A percentile compares a stretch with the other conserved stretches of the same genome.
Conservation (phyloP, 2,888 invertebrate genomes). For the Eupithecia exiguata region DNA sequence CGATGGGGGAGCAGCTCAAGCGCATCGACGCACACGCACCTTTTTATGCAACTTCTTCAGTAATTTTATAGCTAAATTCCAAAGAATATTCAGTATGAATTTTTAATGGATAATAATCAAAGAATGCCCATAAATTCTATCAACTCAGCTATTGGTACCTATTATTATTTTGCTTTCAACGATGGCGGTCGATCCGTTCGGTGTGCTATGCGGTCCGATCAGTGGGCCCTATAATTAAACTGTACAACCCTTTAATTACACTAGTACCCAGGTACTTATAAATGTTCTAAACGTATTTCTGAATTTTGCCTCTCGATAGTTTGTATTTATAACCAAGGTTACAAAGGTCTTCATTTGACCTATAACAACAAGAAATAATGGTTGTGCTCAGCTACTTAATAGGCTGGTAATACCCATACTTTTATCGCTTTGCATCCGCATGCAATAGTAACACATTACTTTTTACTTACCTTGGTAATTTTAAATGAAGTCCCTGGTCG, state of each 20-base stretch:
- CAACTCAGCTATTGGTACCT: not conserved
- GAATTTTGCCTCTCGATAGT: not conserved
- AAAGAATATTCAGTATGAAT: conserved; percentile 13
- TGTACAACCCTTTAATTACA: not conserved
- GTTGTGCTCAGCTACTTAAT: not conserved
- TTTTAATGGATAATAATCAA: not conserved
- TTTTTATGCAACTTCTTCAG: conserved; percentile 42
- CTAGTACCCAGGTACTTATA: not conserved
- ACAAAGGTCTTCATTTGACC: conserved; percentile 6
- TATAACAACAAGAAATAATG: conserved; percentile 5
- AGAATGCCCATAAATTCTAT: not conserved
- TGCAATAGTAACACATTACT: not conserved
- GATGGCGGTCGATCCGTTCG: not conserved
- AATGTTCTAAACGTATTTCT: not conserved
- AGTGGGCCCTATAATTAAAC: not conserved
- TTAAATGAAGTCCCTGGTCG: not conserved
- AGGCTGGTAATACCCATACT: not conserved
- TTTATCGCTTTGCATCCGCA: not conserved
- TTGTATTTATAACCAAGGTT: not conserved
- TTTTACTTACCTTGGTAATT: not conserved
- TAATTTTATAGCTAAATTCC: conserved; percentile 32
- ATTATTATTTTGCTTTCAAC: not conserved
- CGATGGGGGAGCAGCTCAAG: conserved; percentile 50
- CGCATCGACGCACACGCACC: conserved; percentile 47
- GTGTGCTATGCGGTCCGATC: not conserved